Percentiles rank a stretch among this genome's conserved stretches.
Evolutionary conservation across 2,888 invertebrate genomes (phyloP).

Genomic region (Halictus ligatus): DNA sequence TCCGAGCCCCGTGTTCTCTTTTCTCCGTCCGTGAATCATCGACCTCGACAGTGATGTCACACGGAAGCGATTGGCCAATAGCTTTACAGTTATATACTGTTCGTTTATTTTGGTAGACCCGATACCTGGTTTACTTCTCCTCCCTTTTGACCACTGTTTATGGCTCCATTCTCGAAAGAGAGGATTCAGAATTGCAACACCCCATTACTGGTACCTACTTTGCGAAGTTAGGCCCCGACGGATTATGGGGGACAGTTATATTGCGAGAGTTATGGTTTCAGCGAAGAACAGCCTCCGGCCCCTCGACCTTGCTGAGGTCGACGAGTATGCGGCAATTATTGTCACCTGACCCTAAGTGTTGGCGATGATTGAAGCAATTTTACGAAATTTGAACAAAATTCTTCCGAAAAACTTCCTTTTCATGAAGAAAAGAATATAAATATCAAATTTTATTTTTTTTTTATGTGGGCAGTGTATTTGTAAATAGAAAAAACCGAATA

Average conservation of each 20-base stretch:
- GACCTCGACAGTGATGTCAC: slow-evolving; percentile 35
- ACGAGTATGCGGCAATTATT: background rate
- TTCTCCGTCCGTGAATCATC: slow-evolving; percentile 36
- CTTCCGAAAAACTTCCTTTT: too few relatives aligned
- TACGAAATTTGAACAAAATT: background rate
- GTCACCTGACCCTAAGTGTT: background rate
- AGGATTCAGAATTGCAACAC: background rate
- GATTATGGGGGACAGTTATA: background rate
- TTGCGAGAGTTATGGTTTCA: background rate
- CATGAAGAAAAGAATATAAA: too few relatives aligned
- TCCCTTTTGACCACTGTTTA: background rate
- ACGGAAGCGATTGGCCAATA: slow-evolving; percentile 38
- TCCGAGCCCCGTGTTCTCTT: background rate
- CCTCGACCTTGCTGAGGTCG: background rate
- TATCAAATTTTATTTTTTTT: too few relatives aligned
- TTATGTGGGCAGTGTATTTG: too few relatives aligned
- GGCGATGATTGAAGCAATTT: background rate
- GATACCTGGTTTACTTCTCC: background rate
- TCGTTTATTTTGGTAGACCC: slow-evolving; percentile 33
- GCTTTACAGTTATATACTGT: slow-evolving; percentile 50
- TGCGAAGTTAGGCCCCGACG: background rate
- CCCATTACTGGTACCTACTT: background rate
- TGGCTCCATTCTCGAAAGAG: background rate
- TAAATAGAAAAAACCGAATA: too few relatives aligned
- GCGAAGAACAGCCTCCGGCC: background rate